These are phyloP conservation scores for Labroides dimidiatus DNA, from an alignment of 2,797 vertebrate genomes.

Conservation along the genomic window DNA sequence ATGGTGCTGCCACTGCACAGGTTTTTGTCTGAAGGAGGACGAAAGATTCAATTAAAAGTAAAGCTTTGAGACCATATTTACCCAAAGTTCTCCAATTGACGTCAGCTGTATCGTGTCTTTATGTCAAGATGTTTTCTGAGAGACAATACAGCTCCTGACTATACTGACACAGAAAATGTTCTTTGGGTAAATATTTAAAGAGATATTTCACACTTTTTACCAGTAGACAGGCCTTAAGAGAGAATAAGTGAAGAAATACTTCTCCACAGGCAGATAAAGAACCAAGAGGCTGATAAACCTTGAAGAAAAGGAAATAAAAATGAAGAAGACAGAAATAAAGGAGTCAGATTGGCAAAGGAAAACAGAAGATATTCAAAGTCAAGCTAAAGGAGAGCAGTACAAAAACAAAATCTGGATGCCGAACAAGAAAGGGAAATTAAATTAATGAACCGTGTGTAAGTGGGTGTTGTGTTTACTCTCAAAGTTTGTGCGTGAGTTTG, in stretches of 20 bases:
- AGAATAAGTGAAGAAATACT: conserved; percentile 2
- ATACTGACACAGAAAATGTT: background rate
- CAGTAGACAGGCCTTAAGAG: background rate
- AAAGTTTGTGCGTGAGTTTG: conserved; percentile 1
- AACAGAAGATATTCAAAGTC: conserved; percentile 11
- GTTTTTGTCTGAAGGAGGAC: conserved; percentile 49
- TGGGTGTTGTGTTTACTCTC: conserved; percentile 27
- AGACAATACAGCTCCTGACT: background rate
- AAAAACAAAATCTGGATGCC: conserved; percentile 12
- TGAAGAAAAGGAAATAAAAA: background rate
- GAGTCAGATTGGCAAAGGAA: conserved; percentile 1
- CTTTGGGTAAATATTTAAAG: conserved; percentile 4
- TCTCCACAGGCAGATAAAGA: background rate
- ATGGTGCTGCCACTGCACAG: conserved; percentile 47
- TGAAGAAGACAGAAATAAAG: conserved; percentile 3
- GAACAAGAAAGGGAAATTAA: conserved; percentile 19
- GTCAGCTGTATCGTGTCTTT: conserved; percentile 20
- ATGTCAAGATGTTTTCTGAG: conserved; percentile 15
- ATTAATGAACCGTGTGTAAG: conserved; percentile 23
- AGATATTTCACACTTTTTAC: background rate
- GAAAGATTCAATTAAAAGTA: conserved; percentile 58
- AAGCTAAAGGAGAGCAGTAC: conserved; percentile 15
- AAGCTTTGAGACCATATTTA: conserved; percentile 44
- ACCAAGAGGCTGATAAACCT: conserved; percentile 2
- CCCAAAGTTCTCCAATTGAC: conserved; percentile 27